phyloP scores from a whole-genome alignment of 2,113 vertebrate species.

The Heteronetta atricapilla region DNA sequence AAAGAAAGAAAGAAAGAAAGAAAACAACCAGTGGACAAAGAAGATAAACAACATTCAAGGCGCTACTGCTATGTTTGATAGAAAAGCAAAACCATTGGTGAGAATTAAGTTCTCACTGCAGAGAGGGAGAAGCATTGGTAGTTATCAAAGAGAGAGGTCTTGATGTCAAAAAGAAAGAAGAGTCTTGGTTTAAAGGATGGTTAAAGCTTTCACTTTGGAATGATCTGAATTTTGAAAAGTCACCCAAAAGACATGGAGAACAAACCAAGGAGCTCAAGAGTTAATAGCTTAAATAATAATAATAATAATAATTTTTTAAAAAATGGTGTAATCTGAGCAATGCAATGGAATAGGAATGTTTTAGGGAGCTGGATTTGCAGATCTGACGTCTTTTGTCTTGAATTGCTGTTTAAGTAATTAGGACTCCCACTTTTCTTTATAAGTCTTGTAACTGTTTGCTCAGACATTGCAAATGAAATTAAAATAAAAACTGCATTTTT shows the following conservation, averaged over 20 bases:
- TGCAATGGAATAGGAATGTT: slow-evolving; percentile 20
- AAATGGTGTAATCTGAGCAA: slow-evolving; percentile 14
- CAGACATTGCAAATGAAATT: not conserved
- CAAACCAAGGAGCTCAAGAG: slow-evolving; percentile 40
- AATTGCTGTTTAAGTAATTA: slow-evolving; percentile 17
- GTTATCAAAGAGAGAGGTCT: slow-evolving; percentile 62
- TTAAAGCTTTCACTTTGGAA: slow-evolving; percentile 54
- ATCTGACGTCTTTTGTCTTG: slow-evolving; percentile 19
- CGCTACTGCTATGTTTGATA: slow-evolving; percentile 21
- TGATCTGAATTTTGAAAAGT: slow-evolving; percentile 70
- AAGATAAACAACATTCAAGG: slow-evolving; percentile 51
- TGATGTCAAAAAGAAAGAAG: slow-evolving; percentile 61
- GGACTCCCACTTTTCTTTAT: not conserved
- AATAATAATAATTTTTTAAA: too few relatives aligned
- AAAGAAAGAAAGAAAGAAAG: not conserved
- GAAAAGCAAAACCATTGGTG: slow-evolving; percentile 51
- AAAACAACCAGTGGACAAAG: not conserved
- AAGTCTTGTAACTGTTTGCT: not conserved
- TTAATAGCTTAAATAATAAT: too few relatives aligned
- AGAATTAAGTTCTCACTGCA: slow-evolving; percentile 51
- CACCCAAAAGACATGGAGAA: slow-evolving; percentile 30
- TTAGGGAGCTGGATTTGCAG: not conserved
- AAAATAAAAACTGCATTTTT: slow-evolving; percentile 14
- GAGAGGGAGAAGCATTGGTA: slow-evolving; percentile 57
- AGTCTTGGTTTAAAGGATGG: not conserved